Evolutionary conservation across 2,797 vertebrate genomes (phyloP), one percentile per base, ranked within the genome.

Genomic region (Limosa lapponica): DNA sequence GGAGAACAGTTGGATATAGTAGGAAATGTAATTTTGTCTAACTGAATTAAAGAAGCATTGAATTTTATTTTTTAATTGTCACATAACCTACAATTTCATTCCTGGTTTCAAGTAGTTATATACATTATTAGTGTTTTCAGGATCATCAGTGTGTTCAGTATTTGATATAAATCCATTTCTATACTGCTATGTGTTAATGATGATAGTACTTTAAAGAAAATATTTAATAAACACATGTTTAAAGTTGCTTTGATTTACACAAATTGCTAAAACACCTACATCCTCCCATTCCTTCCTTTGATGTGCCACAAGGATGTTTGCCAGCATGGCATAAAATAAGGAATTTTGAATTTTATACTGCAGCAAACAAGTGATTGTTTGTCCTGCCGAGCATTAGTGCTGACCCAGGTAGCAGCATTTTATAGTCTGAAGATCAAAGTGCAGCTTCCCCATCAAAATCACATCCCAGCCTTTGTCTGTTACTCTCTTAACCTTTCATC

Each of bases 401-500:
- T 88, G 90, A 96, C 82, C 93, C 74, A 87, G 70, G 85, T 74
- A 87, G 65, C 66, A 39, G 24, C 64, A 30, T 69, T 95, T 78
- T 82, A 92, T 44, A 82, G 78, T 58, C 36, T 73, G 44, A 70
- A 89, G 88, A 93, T 86, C 92, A 93, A 95, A 89, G 89, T 65
- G 65, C 89, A 88, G 52, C 82, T 79, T 48, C 69, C 70, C 81
- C 87, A 95, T 82, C 93, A 90, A 93, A 94, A 87, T 82, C 83
- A 65, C 82, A 89, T 80, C 71, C 46, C 66, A 89, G 69, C 27
- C 34, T 86, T 87, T 87, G 64, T 88, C 92, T 94, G 93, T 85
- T 87, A 72, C 74, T 77, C 65, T 86, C 90, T 92, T 91, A 95
- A 92, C 95, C 91, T 93, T 93, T 94, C 62, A 71, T 94, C 58